Base-by-base conservation (phyloP, 64 coral and sea anemone genomes). In the Pocillopora damicornis region DNA sequence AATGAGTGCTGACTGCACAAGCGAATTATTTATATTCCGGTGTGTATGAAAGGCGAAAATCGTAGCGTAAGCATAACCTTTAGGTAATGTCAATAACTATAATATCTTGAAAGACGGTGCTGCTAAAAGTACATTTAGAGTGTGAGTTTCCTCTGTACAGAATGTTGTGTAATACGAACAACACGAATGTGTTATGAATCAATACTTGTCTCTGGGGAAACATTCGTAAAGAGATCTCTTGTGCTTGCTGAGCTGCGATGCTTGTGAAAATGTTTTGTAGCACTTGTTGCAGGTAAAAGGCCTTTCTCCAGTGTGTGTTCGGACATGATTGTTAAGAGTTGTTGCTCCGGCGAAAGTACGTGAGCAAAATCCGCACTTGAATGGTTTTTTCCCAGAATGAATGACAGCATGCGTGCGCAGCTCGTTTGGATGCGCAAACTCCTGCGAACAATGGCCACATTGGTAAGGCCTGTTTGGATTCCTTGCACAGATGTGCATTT, bases 291-390 rank as follows among this genome's bases (percentile, higher is more conserved):
- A 92, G 2, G 66, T 79, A 58, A 92, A 92, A 35, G 90, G 90
- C 65, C 86, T 79, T 56, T 92, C 90, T 37, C 90, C 90, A 7
- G 90, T 92, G 15, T 92, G 90, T n/a, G 90, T 92, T 18, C 90
- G 82, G 9, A 92, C 86, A 56, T 92, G 90, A 71, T 92, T 92
- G 78, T 92, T 92, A n/a, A 92, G 34, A 35, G 90, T 92, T 3
- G 90, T 92, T 58, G 90, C 90, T 65, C 90, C 90, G 15, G 90
- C 84, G 34, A 92, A 92, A 23, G 90, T 76, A 16, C 90, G 90
- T 25, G 82, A 78, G 83, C 90, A 92, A 34, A 87, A 92, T 60
- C 90, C 90, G 76, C 90, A 92, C 76, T 92, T 92, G 18, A 92
- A 92, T 60, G 90, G 90, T 76, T 92, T 92, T 60, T 92, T 86